A percentile compares a stretch with the other conserved stretches of the same genome.
Conservation (phyloP, 1,140 invertebrate species). For the Chrysomallon squamiferum region DNA sequence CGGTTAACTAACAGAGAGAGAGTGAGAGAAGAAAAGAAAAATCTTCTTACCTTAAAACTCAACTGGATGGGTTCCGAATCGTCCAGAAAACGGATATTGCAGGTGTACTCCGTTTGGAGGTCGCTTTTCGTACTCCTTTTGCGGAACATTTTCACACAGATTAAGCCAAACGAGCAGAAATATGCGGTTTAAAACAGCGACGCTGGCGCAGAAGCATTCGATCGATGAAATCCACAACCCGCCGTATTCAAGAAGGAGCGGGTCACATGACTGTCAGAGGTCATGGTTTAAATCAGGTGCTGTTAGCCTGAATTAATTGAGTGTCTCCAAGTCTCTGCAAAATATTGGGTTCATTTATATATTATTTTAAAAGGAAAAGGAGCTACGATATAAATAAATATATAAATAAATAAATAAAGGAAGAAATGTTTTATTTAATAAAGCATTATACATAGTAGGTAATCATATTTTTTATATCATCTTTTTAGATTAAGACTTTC, state of each 20-base stretch:
- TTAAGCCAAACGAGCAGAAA: not conserved
- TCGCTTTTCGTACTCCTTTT: slow-evolving; percentile 55
- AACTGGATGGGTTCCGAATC: slow-evolving; percentile 93
- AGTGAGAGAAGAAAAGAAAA: not conserved
- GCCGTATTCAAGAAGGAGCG: not conserved
- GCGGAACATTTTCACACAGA: slow-evolving; percentile 37
- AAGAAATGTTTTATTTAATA: no score
- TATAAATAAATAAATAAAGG: no score
- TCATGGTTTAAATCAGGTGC: not conserved
- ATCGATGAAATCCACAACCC: not conserved
- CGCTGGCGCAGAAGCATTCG: not conserved
- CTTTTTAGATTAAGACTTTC: no score
- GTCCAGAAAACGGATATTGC: slow-evolving; percentile 90
- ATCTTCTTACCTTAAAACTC: slow-evolving; percentile 87
- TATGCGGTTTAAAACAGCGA: slow-evolving; percentile 2
- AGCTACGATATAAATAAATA: no score
- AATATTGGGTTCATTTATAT: no score
- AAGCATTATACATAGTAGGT: no score
- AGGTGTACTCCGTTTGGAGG: slow-evolving; percentile 74
- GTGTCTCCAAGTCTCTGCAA: no score
- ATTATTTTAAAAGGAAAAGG: no score
- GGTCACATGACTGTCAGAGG: not conserved
- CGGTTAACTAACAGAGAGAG: no score
- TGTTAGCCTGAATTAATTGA: no score
- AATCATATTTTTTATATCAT: no score